Evolutionary conservation across 1,140 invertebrate species (phyloP).

Genomic region (Adelges cooleyi): DNA sequence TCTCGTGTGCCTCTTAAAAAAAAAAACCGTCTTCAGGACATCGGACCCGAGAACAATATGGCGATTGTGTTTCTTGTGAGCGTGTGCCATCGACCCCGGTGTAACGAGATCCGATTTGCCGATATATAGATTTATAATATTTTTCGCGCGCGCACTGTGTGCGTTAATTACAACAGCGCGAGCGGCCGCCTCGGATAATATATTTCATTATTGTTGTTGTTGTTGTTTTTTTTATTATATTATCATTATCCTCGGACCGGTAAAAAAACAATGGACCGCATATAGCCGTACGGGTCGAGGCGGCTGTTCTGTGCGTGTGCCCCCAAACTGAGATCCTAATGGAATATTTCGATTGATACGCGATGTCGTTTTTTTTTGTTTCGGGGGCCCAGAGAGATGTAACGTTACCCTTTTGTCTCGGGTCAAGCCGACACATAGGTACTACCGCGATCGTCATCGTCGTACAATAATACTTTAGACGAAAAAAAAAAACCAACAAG

Average conservation of each 20-base stretch:
- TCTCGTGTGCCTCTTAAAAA: no score
- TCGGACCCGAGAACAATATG: no score
- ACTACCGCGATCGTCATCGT: no score
- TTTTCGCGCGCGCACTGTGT: slow-evolving; percentile 20
- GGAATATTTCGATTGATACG: slow-evolving; percentile 20
- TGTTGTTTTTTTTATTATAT: not conserved
- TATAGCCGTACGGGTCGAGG: not conserved
- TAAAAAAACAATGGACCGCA: not conserved
- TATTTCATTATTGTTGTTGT: slow-evolving; percentile 11
- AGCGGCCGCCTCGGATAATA: not conserved
- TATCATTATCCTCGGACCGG: not conserved
- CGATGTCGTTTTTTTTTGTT: no score
- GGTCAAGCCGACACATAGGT: slow-evolving; percentile 11
- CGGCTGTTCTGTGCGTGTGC: not conserved
- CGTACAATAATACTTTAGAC: no score
- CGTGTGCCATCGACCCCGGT: not conserved
- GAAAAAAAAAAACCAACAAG: no score
- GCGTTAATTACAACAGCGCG: slow-evolving; percentile 16
- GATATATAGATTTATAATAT: not conserved
- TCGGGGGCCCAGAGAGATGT: slow-evolving; percentile 6
- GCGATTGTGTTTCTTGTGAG: no score
- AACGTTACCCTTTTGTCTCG: slow-evolving; percentile 23
- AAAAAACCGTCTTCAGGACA: no score
- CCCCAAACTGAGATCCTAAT: slow-evolving; percentile 18
- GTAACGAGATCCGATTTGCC: slow-evolving; percentile 9